Percentiles rank a stretch among this genome's conserved stretches.
phyloP scores from a whole-genome alignment of 2,797 vertebrate species.

The Halcyon leucocephala region DNA sequence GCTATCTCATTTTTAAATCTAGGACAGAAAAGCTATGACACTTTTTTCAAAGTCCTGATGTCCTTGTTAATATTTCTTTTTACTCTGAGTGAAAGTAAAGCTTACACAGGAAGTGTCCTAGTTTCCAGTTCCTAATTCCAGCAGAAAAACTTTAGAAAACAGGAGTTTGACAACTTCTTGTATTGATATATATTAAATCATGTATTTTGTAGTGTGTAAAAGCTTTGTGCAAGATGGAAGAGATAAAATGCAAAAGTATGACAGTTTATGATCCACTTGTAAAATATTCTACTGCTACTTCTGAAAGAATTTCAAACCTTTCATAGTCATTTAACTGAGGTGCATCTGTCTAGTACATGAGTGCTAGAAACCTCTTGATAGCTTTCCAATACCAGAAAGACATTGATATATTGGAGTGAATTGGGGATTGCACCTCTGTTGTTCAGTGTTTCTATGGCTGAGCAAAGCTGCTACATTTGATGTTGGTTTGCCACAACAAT shows the following conservation, averaged over 20 bases:
- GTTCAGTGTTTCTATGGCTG: neutral
- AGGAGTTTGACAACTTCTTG: slow-evolving; percentile 12
- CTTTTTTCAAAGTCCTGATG: slow-evolving; percentile 55
- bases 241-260: neutral
- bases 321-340: neutral
- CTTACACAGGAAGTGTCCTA: slow-evolving; percentile 39
- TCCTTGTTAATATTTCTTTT: slow-evolving; percentile 69
- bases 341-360: neutral
- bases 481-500: neutral
- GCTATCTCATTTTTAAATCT: slow-evolving; percentile 63
- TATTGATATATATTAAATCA: neutral
- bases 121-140: slow-evolving; percentile 27
- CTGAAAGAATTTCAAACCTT: neutral
- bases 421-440: neutral
- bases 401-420: neutral
- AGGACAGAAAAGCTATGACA: slow-evolving; percentile 42
- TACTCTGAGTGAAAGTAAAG: slow-evolving; percentile 35
- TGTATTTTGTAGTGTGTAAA: neutral
- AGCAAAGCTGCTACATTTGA: neutral
- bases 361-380: neutral
- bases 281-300: neutral
- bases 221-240: neutral
- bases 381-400: neutral
- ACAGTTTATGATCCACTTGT: neutral
- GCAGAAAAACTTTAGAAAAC: slow-evolving; percentile 23